A percentile compares a stretch with the other conserved stretches of the same genome.
Conservation (phyloP, 2,113 vertebrate genomes). For the Mobula birostris region DNA sequence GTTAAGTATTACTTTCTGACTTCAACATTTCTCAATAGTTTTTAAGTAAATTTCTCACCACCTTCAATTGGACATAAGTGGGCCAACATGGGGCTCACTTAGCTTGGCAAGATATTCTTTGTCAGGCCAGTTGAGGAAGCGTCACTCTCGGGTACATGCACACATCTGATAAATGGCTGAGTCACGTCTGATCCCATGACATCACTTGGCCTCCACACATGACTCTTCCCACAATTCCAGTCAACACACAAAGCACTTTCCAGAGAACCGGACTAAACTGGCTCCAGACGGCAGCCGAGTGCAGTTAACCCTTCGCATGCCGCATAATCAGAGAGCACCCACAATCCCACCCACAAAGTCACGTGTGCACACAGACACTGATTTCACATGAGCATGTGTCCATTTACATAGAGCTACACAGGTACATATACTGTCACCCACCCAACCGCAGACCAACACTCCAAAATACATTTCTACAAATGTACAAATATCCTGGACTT, state of each 20-base stretch:
- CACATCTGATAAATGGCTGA: slow-evolving; percentile 57
- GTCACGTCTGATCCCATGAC: slow-evolving; percentile 71
- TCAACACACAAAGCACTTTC: slow-evolving; percentile 75
- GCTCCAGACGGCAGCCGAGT: slow-evolving; percentile 66
- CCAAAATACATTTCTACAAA: slow-evolving; percentile 50
- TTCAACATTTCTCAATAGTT: not conserved
- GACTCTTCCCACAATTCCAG: slow-evolving; percentile 79
- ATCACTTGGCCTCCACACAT: slow-evolving; percentile 70
- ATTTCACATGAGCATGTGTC: too few species aligned
- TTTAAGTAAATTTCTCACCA: slow-evolving; percentile 13
- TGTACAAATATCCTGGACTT: not conserved
- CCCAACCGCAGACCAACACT: slow-evolving; percentile 48
- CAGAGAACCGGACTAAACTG: slow-evolving; percentile 80
- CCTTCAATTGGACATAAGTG: not conserved
- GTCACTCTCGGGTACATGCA: slow-evolving; percentile 46
- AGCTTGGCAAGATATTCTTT: not conserved
- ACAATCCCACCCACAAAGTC: not conserved
- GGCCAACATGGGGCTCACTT: not conserved
- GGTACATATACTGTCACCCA: too few species aligned
- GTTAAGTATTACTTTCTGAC: not conserved
- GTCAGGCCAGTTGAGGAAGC: too few species aligned
- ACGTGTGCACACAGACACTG: too few species aligned
- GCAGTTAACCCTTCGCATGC: slow-evolving; percentile 65
- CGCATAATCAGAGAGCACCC: slow-evolving; percentile 50
- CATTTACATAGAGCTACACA: not conserved